Evolutionary conservation across 2,888 invertebrate species (phyloP).

Genomic region (Nomada ruficornis): DNA sequence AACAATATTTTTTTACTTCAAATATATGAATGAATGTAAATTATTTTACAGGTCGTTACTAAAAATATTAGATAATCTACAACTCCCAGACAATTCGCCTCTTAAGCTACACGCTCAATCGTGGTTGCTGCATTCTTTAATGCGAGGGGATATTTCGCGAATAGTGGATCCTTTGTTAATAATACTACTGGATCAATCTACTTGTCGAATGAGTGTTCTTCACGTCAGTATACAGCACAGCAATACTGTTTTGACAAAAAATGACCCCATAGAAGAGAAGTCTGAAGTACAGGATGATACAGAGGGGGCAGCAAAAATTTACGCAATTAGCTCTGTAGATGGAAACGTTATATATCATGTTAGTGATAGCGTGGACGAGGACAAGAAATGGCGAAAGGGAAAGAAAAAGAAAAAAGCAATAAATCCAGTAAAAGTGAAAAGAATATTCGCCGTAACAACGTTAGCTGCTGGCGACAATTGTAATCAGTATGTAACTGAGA

Average conservation of each 20-base stretch:
- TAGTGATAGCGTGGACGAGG: constrained; percentile 83
- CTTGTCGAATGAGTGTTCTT: constrained; percentile 92
- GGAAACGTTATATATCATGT: constrained; percentile 90
- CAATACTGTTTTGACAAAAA: constrained; percentile 81
- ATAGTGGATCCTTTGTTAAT: constrained; percentile 91
- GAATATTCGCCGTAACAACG: constrained; percentile 86
- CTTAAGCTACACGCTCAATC: constrained; percentile 88
- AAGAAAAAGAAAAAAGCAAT: constrained; percentile 76
- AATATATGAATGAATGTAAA: constrained; percentile 13
- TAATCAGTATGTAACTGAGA: constrained; percentile 84
- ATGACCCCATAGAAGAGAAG: constrained; percentile 77
- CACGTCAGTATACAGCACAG: constrained; percentile 88
- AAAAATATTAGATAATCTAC: constrained; percentile 90
- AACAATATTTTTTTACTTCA: no score
- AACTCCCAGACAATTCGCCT: constrained; percentile 86
- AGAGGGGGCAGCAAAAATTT: constrained; percentile 87
- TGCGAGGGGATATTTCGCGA: constrained; percentile 91
- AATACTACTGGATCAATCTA: constrained; percentile 91
- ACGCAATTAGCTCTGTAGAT: constrained; percentile 92
- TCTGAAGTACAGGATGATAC: constrained; percentile 80
- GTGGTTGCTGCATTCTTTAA: constrained; percentile 90
- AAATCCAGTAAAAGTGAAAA: constrained; percentile 84
- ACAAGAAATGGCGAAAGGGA: constrained; percentile 76
- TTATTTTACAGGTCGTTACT: constrained; percentile 87
- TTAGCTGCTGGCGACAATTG: constrained; percentile 84